A percentile compares a stretch with the other conserved stretches of the same genome.
Evolutionary conservation across 2,888 invertebrate genomes (phyloP).

Genomic region (Hirtodrosophila duncani): DNA sequence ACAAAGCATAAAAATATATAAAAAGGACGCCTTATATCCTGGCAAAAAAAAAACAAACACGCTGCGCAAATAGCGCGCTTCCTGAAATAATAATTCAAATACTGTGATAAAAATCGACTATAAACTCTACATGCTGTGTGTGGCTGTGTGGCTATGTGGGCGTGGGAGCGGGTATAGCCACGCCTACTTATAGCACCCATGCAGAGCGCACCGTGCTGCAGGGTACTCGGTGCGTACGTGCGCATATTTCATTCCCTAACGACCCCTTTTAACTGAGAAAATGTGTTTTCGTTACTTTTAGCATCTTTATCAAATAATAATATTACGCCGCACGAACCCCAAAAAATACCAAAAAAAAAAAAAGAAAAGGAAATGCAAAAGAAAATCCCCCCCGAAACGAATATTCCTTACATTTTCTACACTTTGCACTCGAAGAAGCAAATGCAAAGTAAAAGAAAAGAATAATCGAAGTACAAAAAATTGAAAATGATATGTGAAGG

Average conservation of each 20-base stretch:
- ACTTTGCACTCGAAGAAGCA: constrained; percentile 61
- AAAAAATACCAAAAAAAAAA: constrained; percentile 34
- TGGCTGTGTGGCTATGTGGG: no score
- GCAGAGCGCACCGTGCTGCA: background rate
- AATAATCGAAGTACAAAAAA: constrained; percentile 43
- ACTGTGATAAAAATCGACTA: constrained; percentile 74
- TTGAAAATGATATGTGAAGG: constrained; percentile 27
- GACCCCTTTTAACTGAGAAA: constrained; percentile 77
- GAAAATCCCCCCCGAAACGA: no score
- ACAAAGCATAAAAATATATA: constrained; percentile 7
- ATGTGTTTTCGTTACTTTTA: constrained; percentile 77
- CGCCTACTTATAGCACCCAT: constrained; percentile 34
- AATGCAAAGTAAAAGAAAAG: constrained; percentile 30
- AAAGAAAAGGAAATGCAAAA: no score
- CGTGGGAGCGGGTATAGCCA: no score
- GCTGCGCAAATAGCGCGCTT: constrained; percentile 76
- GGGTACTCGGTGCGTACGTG: constrained; percentile 68
- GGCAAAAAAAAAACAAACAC: constrained; percentile 74
- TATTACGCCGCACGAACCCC: constrained; percentile 71
- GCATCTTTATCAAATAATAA: constrained; percentile 77
- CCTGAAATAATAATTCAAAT: constrained; percentile 77
- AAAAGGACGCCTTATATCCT: constrained; percentile 50
- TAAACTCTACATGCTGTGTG: constrained; percentile 67
- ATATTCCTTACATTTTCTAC: constrained; percentile 4
- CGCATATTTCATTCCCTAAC: constrained; percentile 77